Evolutionary conservation across 53 echinoderm and acorn worm genomes (phyloP).

Genomic region (Astropecten irregularis): DNA sequence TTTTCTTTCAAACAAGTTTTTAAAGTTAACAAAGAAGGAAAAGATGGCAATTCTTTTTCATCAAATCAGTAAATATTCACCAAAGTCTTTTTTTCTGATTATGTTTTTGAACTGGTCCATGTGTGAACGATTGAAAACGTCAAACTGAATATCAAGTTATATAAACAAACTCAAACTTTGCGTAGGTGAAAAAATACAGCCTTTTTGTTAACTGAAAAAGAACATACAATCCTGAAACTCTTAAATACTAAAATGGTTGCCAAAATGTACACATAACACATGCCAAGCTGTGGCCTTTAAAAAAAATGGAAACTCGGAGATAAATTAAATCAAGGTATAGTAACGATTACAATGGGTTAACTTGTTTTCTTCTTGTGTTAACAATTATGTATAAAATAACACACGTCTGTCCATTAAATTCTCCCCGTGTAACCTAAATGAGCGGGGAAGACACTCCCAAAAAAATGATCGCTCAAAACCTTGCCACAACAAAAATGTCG

Average conservation of each 20-base stretch:
- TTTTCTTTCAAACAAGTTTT: conserved; percentile 12
- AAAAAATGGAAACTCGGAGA: conserved; percentile 24
- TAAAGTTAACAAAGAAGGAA: conserved; percentile 2
- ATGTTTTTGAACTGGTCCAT: no score
- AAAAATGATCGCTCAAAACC: conserved; percentile 11
- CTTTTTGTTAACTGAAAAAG: not conserved
- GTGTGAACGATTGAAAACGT: no score
- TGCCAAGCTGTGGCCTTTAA: conserved; percentile 31
- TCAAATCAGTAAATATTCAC: no score
- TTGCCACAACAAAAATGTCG: conserved; percentile 14
- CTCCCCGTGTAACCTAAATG: conserved; percentile 35
- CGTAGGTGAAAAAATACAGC: conserved; percentile 24
- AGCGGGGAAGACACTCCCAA: conserved; percentile 48
- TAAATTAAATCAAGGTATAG: conserved; percentile 43
- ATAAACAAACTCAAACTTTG: conserved; percentile 27
- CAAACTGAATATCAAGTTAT: no score
- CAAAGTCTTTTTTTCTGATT: no score
- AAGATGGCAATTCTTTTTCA: no score
- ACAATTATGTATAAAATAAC: conserved; percentile 54
- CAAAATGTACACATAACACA: conserved; percentile 78
- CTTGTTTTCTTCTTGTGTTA: conserved; percentile 38
- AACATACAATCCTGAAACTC: not conserved
- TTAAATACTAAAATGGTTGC: conserved; percentile 58
- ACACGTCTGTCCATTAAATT: conserved; percentile 26
- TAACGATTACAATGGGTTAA: not conserved